Evolutionary conservation across 2,888 invertebrate species (phyloP), one percentile per base, ranked within the genome.

Genomic region (Zele albiditarsus): DNA sequence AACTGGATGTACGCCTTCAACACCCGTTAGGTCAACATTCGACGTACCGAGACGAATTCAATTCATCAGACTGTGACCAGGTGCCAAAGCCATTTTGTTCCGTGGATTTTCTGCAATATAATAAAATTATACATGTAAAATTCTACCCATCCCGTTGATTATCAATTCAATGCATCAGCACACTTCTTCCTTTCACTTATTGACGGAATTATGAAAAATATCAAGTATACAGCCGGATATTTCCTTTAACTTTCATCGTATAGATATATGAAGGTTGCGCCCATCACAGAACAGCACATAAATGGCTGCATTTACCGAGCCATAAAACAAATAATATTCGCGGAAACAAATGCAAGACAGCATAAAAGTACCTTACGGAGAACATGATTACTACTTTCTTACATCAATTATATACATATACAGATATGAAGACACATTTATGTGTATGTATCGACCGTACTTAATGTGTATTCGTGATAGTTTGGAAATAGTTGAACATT

Each of bases 51-150:
- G 91, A 20, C 97, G 93, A 85, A 98, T 96, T 98, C 98, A 98
- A 90, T 97, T 97, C 96, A 98, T 97, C 78, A 98, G 91, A 72
- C 97, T 98, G 89, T 96, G 96, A n/a, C 98, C 98, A 0, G 97
- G 98, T 84, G 95, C 94, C n/a, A 98, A 91, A 3, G 95, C 95
- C 81, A 96, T 96, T 92, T 97, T 97, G 91, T 96, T 97, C 68
- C 97, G 92, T 0, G 96, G 96, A 88, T 96, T 96, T 78, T 96
- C 96, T 95, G 91, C 0, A 90, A 90, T 42, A 27, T 31, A 25
- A 33, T 28, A 38, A 46, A 60, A 20, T 38, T 38, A 38, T 38
- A 38, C 12, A 31, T 8, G 8, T 31, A 6, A 8, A 4, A 31
- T 31, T 31, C 4, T 31, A 0, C 8, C 31, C 31, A 31, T 8